Evolutionary conservation across 2,888 invertebrate species (phyloP).

Genomic region (Nowickia ferox): DNA sequence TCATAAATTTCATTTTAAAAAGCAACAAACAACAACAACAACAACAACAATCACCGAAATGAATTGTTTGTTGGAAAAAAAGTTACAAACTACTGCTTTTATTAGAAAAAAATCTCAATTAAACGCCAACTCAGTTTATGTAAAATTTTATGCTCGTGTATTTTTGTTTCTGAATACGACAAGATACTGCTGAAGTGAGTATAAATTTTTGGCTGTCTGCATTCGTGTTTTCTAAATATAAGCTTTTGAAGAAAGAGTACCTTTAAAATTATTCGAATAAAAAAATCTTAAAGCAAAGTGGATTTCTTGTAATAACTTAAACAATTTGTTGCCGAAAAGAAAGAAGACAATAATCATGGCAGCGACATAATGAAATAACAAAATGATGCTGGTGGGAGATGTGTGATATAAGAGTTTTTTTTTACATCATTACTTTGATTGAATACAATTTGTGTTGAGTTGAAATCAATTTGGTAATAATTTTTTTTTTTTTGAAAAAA

Average conservation of each 20-base stretch:
- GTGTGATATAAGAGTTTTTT: constrained; percentile 64
- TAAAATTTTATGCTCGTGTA: constrained; percentile 13
- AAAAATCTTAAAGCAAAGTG: constrained; percentile 60
- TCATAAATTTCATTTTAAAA: constrained; percentile 57
- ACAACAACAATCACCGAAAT: constrained; percentile 46
- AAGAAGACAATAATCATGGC: not conserved
- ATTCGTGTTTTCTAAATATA: not conserved
- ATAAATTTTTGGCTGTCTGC: constrained; percentile 25
- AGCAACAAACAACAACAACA: too few species aligned
- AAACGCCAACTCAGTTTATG: constrained; percentile 67
- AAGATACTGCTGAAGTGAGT: not conserved
- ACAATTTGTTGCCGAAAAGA: constrained; percentile 45
- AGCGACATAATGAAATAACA: not conserved
- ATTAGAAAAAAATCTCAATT: constrained; percentile 39
- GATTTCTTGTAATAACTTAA: constrained; percentile 28
- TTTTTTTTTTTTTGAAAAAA: not conserved
- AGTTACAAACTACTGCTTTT: constrained; percentile 36
- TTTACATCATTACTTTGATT: constrained; percentile 57
- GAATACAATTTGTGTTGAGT: constrained; percentile 8
- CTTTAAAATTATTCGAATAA: constrained; percentile 60
- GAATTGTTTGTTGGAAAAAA: constrained; percentile 31
- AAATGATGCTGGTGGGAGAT: constrained; percentile 59
- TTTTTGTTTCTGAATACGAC: constrained; percentile 18
- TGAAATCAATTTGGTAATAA: constrained; percentile 25
- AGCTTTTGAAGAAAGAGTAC: constrained; percentile 55